Evolutionary conservation across 2,113 vertebrate species (phyloP).

Genomic region (Leptosomus discolor): DNA sequence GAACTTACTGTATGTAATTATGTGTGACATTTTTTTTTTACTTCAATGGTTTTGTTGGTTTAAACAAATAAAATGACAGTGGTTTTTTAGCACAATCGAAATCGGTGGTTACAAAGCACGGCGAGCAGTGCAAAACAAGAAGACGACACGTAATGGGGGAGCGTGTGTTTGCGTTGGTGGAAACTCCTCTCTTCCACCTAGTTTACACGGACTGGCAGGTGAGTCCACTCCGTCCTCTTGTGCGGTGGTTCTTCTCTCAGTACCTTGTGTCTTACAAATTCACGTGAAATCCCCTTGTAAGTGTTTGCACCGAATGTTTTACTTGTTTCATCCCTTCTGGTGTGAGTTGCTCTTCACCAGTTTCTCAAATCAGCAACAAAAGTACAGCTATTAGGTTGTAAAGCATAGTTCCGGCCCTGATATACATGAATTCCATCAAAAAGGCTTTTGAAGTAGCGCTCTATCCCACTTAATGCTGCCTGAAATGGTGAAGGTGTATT

Average conservation of each 20-base stretch:
- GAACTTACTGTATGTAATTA: not conserved
- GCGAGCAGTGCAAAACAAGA: not conserved
- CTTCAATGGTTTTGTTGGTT: not conserved
- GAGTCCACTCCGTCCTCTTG: not conserved
- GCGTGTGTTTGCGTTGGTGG: not conserved
- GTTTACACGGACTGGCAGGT: not conserved
- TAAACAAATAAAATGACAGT: not conserved
- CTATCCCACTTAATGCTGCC: not conserved
- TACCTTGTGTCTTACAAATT: not conserved
- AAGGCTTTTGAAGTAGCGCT: not conserved
- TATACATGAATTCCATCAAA: not conserved
- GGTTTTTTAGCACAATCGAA: not conserved
- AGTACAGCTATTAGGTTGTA: not conserved
- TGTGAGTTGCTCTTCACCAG: not conserved
- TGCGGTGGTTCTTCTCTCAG: not conserved
- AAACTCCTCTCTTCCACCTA: not conserved
- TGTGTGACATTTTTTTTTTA: conserved; percentile 11
- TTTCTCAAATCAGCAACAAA: not conserved
- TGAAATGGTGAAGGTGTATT: not conserved
- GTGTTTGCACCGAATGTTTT: not conserved
- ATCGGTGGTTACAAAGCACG: not conserved
- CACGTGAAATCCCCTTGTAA: not conserved
- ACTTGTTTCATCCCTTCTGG: not conserved
- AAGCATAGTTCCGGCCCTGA: not conserved
- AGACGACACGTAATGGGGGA: not conserved